Evolutionary conservation across 1,140 invertebrate genomes (phyloP), one percentile per base, ranked within the genome.

Genomic region (Mamestra configurata): DNA sequence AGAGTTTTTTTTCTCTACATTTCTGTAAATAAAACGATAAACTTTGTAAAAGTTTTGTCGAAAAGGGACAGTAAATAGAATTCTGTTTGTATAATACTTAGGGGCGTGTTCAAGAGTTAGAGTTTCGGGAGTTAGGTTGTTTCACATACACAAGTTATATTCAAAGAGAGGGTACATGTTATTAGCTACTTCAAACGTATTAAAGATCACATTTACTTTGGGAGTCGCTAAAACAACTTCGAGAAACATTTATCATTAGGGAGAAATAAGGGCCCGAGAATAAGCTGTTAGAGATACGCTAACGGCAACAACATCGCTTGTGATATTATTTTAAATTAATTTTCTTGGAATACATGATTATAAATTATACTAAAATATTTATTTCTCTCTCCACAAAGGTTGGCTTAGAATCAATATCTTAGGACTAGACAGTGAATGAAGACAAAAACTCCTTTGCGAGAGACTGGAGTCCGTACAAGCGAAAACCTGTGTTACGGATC

Each of bases 81-180:
- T 72, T 64, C 18, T 72, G 77, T 79, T 73, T 79, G 77, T 73
- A 43, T 79, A 59, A 71, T 79, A 79, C 77, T 79, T 59, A 55
- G 61, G 68, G 61, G 68, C 27, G 68, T 59, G 66, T 61, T 71
- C 37, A 49, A 51, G 68, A 79, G 77, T 79, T 77, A 70, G 20
- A 46, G 40, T 68, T 72, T 59, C 64, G 49, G 49, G 35, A 79
- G 77, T 46, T 79, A 79, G 72, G 68, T 79, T 79, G 77, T 79
- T 72, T 79, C 66, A 37, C 61, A 77, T 22, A 57, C 43, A 57
- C 61, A 53, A 68, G 61, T 77, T 66, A 68, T 68, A 68, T 77
- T 77, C 75, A 66, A 61, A 73, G 35, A 11, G 71, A 73, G 53
- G 71, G 53, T 24, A 43, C 53, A 73, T 40, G 53, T 43, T 73